Evolutionary conservation across 2,113 vertebrate genomes (phyloP).

Genomic region (Paramormyrops kingsleyae): DNA sequence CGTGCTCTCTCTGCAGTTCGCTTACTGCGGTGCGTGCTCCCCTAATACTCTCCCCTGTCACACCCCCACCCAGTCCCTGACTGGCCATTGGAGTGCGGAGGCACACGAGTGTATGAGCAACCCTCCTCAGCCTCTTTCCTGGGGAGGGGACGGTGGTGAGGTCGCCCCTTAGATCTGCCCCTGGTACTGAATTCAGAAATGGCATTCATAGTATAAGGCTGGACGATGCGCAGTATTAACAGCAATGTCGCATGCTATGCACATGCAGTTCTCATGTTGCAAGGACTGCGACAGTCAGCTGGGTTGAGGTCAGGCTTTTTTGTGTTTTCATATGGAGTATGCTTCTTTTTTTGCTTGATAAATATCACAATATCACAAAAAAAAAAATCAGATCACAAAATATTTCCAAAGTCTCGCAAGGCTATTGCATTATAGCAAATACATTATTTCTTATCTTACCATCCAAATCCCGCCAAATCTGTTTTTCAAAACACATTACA

Average conservation of each 20-base stretch:
- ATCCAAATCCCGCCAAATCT: not conserved
- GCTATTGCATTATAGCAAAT: not conserved
- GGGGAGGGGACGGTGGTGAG: no score
- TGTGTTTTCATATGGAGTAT: not conserved
- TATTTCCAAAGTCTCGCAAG: not conserved
- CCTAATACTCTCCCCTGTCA: slow-evolving; percentile 32
- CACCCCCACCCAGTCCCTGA: not conserved
- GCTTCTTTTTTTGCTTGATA: not conserved
- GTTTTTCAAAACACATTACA: not conserved
- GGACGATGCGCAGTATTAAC: not conserved
- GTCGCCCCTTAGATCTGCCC: not conserved
- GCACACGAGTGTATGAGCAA: not conserved
- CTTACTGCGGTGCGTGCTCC: slow-evolving; percentile 74
- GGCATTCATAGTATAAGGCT: not conserved
- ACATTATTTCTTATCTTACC: not conserved
- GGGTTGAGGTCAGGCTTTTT: not conserved
- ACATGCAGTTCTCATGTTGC: not conserved
- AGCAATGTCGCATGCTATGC: not conserved
- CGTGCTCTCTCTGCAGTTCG: slow-evolving; percentile 93
- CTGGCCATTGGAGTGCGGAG: not conserved
- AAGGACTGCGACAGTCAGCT: not conserved
- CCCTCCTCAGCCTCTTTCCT: not conserved
- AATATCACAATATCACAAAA: not conserved
- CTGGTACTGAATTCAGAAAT: not conserved
- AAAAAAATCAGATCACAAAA: not conserved